These are phyloP conservation scores for Sphecodes monilicornis DNA, from an alignment of 2,888 invertebrate genomes.

Conservation along the genomic window DNA sequence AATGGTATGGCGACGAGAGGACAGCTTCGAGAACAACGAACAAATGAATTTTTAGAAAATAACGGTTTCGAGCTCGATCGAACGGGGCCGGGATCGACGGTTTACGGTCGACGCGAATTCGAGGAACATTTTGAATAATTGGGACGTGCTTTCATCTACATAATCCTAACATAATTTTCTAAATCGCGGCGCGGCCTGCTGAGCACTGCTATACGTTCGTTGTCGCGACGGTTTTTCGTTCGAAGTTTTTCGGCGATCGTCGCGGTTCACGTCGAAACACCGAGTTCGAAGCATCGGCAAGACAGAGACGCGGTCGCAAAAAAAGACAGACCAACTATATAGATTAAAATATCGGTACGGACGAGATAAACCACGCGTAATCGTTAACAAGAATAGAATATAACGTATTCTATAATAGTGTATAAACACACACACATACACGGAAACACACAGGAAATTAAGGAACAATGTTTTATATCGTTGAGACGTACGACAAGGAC, in stretches of 20 bases:
- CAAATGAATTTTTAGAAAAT: constrained; percentile 27
- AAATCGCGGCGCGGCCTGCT: constrained; percentile 33
- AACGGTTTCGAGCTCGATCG: background rate
- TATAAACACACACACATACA: background rate
- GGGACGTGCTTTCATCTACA: constrained; percentile 37
- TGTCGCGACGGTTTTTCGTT: constrained; percentile 3
- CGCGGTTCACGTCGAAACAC: background rate
- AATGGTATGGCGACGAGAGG: constrained; percentile 12
- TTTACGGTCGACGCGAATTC: constrained; percentile 10
- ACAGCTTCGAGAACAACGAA: constrained; percentile 66
- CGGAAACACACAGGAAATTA: background rate
- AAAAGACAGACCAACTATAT: background rate
- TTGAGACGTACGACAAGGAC: constrained; percentile 1
- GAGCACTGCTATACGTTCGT: constrained; percentile 1
- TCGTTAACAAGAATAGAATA: constrained; percentile 6
- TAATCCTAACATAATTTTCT: constrained; percentile 53
- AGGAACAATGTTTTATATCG: constrained; percentile 44
- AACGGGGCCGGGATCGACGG: constrained; percentile 22
- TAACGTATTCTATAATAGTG: constrained; percentile 8
- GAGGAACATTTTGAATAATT: background rate
- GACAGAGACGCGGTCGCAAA: background rate
- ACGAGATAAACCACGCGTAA: background rate
- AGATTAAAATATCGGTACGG: background rate
- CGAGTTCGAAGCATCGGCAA: constrained; percentile 1
- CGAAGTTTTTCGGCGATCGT: constrained; percentile 7